These are phyloP conservation scores for Xenus cinereus DNA, from an alignment of 2,113 vertebrate species.

Conservation along the genomic window DNA sequence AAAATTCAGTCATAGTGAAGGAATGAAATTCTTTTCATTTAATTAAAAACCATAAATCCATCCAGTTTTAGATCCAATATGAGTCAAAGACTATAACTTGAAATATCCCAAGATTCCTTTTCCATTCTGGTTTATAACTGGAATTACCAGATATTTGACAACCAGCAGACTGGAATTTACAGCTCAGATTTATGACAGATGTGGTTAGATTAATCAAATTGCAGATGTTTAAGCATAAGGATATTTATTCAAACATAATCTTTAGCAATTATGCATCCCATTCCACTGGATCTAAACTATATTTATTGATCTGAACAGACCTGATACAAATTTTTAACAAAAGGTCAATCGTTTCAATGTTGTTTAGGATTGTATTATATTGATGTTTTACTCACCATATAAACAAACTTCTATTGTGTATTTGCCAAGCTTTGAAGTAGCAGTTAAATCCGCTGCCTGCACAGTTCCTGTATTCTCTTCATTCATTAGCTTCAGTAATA, in stretches of 20 bases:
- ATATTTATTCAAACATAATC: background rate
- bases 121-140: background rate
- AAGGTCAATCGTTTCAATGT: background rate
- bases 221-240: background rate
- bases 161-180: background rate
- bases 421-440: background rate
- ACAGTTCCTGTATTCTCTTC: background rate
- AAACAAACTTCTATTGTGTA: background rate
- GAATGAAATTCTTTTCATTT: background rate
- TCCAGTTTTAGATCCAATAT: background rate
- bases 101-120: background rate
- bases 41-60: background rate
- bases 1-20: background rate
- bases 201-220: background rate
- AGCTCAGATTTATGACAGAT: background rate
- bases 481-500: background rate
- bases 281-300: background rate
- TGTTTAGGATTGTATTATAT: background rate
- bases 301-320: background rate
- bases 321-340: background rate
- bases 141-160: background rate
- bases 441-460: background rate
- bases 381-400: background rate
- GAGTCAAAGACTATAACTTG: background rate
- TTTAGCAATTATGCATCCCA: background rate